Conservation (phyloP, 2,113 vertebrate species). For the Oceanites oceanicus region DNA sequence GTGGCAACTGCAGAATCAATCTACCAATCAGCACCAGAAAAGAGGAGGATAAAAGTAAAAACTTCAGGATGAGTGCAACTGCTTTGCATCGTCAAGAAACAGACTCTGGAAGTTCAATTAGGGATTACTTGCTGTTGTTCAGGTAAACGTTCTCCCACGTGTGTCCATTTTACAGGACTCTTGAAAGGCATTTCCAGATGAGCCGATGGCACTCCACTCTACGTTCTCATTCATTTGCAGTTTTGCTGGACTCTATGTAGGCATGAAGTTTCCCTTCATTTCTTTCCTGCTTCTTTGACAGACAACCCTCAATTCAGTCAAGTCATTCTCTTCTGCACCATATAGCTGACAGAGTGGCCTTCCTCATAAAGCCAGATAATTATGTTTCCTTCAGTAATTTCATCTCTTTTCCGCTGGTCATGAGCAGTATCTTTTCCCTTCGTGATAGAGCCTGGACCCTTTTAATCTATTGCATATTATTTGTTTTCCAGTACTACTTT, state of each 20-base stretch:
- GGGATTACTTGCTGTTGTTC: conserved; percentile 51
- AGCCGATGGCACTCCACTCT: neutral
- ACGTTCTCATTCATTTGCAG: conserved; percentile 8
- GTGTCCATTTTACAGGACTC: conserved; percentile 34
- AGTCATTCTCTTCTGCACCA: neutral
- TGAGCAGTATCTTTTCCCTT: neutral
- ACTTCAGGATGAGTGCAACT: conserved; percentile 51
- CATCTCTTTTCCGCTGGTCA: neutral
- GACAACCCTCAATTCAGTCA: neutral
- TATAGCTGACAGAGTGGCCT: neutral
- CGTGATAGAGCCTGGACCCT: neutral
- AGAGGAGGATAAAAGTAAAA: conserved; percentile 36
- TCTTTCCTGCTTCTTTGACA: neutral
- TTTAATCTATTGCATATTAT: neutral
- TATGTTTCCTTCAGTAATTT: neutral
- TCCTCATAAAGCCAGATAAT: neutral
- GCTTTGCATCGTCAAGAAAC: conserved; percentile 58
- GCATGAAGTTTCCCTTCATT: neutral
- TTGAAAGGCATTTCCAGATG: conserved; percentile 6
- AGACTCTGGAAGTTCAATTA: conserved; percentile 61
- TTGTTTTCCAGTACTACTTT: neutral
- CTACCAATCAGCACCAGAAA: neutral
- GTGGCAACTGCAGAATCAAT: conserved; percentile 58
- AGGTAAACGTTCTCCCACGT: conserved; percentile 57
- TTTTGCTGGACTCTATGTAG: neutral